A percentile compares a stretch with the other conserved stretches of the same genome.
phyloP scores from a whole-genome alignment of 1,140 invertebrate species.

The Drosophila carrolli region DNA sequence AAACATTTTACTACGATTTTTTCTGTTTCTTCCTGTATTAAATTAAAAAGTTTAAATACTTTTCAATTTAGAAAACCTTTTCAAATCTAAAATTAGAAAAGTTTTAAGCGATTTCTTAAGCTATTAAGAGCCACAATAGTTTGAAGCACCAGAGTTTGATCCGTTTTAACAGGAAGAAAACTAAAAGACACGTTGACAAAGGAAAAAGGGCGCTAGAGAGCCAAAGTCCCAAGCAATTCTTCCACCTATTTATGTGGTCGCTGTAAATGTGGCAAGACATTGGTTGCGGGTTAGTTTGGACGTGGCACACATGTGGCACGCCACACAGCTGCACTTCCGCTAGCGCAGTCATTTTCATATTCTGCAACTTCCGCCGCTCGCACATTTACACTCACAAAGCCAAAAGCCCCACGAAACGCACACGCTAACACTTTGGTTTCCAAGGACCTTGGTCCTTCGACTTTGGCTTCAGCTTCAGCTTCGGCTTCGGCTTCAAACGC shows the following conservation, averaged over 20 bases:
- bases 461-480: constrained; percentile 3
- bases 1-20: no score
- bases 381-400: constrained; percentile 22
- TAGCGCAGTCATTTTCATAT: constrained; percentile 82
- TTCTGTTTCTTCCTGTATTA: no score
- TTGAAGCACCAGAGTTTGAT: background rate
- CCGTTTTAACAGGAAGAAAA: background rate
- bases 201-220: background rate
- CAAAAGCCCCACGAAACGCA: background rate
- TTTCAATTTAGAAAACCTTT: background rate
- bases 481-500: constrained; percentile 21
- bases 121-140: background rate
- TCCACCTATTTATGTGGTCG: constrained; percentile 41
- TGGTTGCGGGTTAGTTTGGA: constrained; percentile 36
- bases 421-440: constrained; percentile 16
- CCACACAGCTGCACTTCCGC: constrained; percentile 83
- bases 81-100: background rate
- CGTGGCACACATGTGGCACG: constrained; percentile 73
- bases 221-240: constrained; percentile 1
- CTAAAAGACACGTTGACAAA: background rate
- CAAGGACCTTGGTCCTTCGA: constrained; percentile 4
- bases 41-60: no score
- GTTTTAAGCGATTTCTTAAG: background rate
- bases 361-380: constrained; percentile 69
- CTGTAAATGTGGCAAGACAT: constrained; percentile 67